A percentile compares a stretch with the other conserved stretches of the same genome.
These are phyloP conservation scores for Cyclargus thomasi DNA, from an alignment of 1,140 invertebrate species.

Conservation along the genomic window DNA sequence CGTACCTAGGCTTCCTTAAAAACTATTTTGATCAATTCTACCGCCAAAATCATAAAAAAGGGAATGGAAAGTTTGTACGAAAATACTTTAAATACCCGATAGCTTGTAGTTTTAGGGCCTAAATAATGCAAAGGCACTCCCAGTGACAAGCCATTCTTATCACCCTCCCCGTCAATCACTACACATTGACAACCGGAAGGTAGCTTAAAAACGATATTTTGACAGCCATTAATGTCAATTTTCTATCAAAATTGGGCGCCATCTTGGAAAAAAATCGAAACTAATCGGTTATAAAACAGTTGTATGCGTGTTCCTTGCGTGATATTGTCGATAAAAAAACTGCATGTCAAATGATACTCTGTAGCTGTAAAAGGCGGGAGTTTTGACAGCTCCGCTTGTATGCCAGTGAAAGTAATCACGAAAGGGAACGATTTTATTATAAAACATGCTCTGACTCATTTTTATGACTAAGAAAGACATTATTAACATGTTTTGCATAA, in stretches of 20 bases:
- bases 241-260: background rate
- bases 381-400: constrained; percentile 9
- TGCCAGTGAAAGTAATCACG: background rate
- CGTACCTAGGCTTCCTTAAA: too few relatives aligned
- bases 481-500: background rate
- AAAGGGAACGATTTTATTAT: background rate
- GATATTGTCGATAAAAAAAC: too few relatives aligned
- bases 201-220: constrained; percentile 21
- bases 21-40: too few relatives aligned
- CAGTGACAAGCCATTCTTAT: constrained; percentile 42
- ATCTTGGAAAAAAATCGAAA: background rate
- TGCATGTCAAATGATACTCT: background rate
- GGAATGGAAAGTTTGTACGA: background rate
- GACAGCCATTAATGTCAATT: constrained; percentile 6
- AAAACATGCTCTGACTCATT: background rate
- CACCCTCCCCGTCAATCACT: constrained; percentile 49
- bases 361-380: constrained; percentile 1
- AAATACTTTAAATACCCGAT: too few relatives aligned
- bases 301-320: background rate
- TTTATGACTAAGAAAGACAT: background rate
- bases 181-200: constrained; percentile 50
- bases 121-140: constrained; percentile 29
- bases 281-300: background rate
- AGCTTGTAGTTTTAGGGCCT: constrained; percentile 20
- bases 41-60: too few relatives aligned